Base-by-base conservation (phyloP, 1,140 invertebrate genomes). In the Panagrolaimus sp. region DNA sequence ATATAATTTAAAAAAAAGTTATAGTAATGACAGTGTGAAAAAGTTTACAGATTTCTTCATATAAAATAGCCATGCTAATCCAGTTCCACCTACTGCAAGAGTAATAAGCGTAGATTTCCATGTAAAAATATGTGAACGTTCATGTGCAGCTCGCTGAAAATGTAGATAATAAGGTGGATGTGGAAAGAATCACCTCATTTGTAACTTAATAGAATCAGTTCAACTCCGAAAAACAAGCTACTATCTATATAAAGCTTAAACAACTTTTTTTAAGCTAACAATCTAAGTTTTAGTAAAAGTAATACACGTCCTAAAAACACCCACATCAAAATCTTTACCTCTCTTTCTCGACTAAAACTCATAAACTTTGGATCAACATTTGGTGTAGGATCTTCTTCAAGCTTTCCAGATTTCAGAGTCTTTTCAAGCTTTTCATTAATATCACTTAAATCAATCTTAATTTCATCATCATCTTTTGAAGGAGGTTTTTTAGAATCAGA, bases 41-140 rank as follows among this genome's bases (percentile, higher is more conserved):
- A 43, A 45, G 17, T 44, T 43, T 68, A 76, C 74, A 12, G 44
- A 68, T 64, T 79, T 72, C 26, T 76, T 69, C 17, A 78, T 73
- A 58, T 79, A 78, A 32, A 79, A 68, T 3, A 78, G 70, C 21
- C 65, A 74, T 7, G 65, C 68, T 2, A 76, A 38, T n/a, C 47
- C 65, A 44, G 28, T 65, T 24, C 74, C 74, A 7, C 58, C 66
- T 12, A 76, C 28, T 12, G 38, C 73, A 43, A 78, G 65, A 10
- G 77, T 79, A 1, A 47, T 69, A 17, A 67, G 14, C 1, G 70
- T 69, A 7, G 71, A 65, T 38, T 77, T 79, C 77, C 77, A 78
- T n/a, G 65, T 71, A 58, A 78, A 78, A 43, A 78, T 79, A n/a
- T 32, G 47, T 28, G 75, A 72, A 12, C 77, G 46, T 38, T 78